Evolutionary conservation across 2,113 vertebrate genomes (phyloP), one percentile per base, ranked within the genome.

Genomic region (Arenaria interpres): DNA sequence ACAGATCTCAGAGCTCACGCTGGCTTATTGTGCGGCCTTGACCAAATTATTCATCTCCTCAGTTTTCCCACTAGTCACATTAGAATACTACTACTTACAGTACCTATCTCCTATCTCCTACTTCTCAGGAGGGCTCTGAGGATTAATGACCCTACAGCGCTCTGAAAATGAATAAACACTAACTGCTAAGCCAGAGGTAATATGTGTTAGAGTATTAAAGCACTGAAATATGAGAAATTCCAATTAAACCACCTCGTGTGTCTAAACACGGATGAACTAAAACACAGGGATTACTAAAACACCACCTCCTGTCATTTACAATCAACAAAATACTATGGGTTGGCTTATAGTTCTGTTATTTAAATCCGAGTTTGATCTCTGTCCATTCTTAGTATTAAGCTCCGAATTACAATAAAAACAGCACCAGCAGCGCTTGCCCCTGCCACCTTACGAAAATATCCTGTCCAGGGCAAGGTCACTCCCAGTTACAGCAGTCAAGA

Each of bases 401-500:
- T 92, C 88, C 39, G 50, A 46, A 39, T 39, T 22, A 32, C 51
- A 68, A 35, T 71, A 81, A 7, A 90, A 90, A 37, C 4, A 3
- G 23, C 48, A 88, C 15, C 62, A 80, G 62, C 50, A 79, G 27
- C 50, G 84, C 57, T 12, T 27, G 19, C 35, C 45, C 39, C 21
- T 33, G 59, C 35, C 48, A 4, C 25, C 21, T 60, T 20, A 64
- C 27, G 89, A 54, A 96, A 83, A 45, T 37, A 81, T 18, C 28
- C 66, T 88, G 63, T 72, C 56, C 72, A 88, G 85, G 57, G 50
- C 91, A 96, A 97, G 93, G 92, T 76, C 91, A 90, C 76, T 32
- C 1, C 4, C 39, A 82, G 64, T 32, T 63, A 59, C 27, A 57
- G 62, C 30, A 75, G 78, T 25, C 13, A 25, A 18, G 50, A 76